phyloP scores from a whole-genome alignment of 2,888 invertebrate genomes.

The Cylloceria caligata region DNA sequence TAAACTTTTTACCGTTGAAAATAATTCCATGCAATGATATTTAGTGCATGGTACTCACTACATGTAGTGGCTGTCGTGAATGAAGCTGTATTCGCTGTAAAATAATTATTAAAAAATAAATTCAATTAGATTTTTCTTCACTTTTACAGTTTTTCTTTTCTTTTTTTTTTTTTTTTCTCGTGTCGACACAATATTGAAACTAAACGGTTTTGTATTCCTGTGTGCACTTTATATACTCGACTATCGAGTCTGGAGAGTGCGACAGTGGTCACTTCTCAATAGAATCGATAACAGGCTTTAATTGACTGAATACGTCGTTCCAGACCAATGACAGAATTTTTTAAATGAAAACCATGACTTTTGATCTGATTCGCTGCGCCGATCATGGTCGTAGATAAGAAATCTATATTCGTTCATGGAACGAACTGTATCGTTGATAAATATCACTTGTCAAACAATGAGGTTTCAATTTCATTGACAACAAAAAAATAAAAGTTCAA shows the following conservation, averaged over 20 bases:
- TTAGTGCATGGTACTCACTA: conserved; percentile 82
- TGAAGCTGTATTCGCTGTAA: conserved; percentile 84
- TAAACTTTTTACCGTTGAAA: conserved; percentile 25
- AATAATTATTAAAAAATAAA: conserved; percentile 65
- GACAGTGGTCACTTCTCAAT: conserved; percentile 10
- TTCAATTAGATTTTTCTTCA: conserved; percentile 42
- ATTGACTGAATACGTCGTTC: conserved; percentile 13
- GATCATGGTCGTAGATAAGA: conserved; percentile 5
- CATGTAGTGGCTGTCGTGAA: conserved; percentile 84
- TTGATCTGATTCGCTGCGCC: conserved; percentile 21
- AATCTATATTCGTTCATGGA: background rate
- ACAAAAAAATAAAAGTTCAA: conserved; percentile 32
- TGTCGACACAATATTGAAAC: background rate
- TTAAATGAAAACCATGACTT: conserved; percentile 22
- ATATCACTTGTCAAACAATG: conserved; percentile 61
- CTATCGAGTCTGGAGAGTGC: background rate
- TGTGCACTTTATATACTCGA: conserved; percentile 24
- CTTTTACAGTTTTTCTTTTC: background rate
- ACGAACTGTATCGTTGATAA: conserved; percentile 1
- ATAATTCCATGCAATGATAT: conserved; percentile 67
- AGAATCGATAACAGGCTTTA: conserved; percentile 55
- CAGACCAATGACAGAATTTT: conserved; percentile 1
- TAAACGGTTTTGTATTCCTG: background rate
- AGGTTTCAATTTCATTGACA: conserved; percentile 37
- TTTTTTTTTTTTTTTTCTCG: conserved; percentile 13